Evolutionary conservation across 2,888 invertebrate species (phyloP).

Genomic region (Zaprionus obscuricornis): DNA sequence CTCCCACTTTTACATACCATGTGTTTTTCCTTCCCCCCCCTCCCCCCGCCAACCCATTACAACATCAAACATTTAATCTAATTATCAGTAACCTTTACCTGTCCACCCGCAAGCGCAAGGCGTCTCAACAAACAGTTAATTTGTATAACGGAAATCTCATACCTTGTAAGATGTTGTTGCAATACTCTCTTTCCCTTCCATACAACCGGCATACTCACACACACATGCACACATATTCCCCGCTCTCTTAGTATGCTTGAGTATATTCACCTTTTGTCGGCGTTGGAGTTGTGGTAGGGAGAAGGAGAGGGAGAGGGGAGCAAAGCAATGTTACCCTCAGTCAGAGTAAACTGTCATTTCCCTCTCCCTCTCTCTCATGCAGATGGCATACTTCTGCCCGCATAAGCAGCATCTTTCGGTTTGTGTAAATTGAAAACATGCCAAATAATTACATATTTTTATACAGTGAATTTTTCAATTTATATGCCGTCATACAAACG

Average conservation of each 20-base stretch:
- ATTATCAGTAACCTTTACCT: conserved; percentile 59
- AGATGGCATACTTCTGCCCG: no score
- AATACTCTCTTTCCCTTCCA: no score
- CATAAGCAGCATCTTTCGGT: conserved; percentile 26
- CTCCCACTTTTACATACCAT: neutral
- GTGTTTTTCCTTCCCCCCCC: neutral
- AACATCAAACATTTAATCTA: conserved; percentile 42
- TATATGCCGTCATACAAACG: conserved; percentile 73
- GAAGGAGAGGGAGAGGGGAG: no score
- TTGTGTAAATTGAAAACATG: conserved; percentile 73
- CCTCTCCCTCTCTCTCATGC: no score
- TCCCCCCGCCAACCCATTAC: conserved; percentile 11
- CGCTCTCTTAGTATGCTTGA: no score
- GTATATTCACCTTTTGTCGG: no score
- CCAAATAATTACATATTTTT: conserved; percentile 75
- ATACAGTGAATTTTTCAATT: conserved; percentile 75
- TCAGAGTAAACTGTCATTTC: no score
- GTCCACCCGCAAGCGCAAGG: neutral
- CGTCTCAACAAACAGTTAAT: conserved; percentile 38
- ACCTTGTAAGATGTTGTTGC: conserved; percentile 6
- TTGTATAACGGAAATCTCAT: conserved; percentile 64
- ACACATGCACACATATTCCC: no score
- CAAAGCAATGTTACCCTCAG: neutral
- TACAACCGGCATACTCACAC: conserved; percentile 11
- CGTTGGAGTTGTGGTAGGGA: no score